Evolutionary conservation across 2,113 vertebrate genomes (phyloP), one percentile per base, ranked within the genome.

Genomic region (Lophotis ruficrista): DNA sequence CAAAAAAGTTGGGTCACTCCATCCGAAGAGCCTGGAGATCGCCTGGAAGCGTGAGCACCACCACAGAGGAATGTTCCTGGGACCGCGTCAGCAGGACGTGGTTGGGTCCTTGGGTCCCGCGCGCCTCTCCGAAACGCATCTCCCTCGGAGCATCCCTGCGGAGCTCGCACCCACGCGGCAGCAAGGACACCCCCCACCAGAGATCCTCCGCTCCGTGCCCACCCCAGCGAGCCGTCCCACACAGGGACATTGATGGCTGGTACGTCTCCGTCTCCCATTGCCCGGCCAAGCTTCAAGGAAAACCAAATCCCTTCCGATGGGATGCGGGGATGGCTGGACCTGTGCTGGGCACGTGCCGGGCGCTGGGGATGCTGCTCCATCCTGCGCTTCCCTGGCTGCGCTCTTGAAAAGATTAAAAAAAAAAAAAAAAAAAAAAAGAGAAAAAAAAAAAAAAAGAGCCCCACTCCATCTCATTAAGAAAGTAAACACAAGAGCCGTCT

Each of bases 401-500:
- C 91, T 97, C 97, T 98, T 94, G 96, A 98, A 97, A 98, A 97
- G 93, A 97, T 98, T 96, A 92, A 83, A 97, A 96, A 43, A 43
- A 43, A 43, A 43, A 41, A 41, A 11, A 41, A 41, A 41, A 38
- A 41, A 41, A 41, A 41, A 41, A 41, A 41, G 14, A 41, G 5
- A 13, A 41, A 41, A 14, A 41, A 41, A 41, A 41, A 41, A 41
- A 41, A 41, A 98, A 97, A 94, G 93, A 98, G 98, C 96, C 97
- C 98, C 97, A 98, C 99, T 99, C 98, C 99, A 99, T 99, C 99
- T 99, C 99, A 99, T 99, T 99, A 99, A 98, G 99, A 99, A 99
- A 99, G 99, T 99, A 99, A 99, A 99, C 99, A 99, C 98, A 99
- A 99, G 99, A 99, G 99, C 98, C 99, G 98, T 99, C 99, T 99